Base-by-base conservation (phyloP, 2,797 vertebrate species). In the Pseudomugil tenellus region DNA sequence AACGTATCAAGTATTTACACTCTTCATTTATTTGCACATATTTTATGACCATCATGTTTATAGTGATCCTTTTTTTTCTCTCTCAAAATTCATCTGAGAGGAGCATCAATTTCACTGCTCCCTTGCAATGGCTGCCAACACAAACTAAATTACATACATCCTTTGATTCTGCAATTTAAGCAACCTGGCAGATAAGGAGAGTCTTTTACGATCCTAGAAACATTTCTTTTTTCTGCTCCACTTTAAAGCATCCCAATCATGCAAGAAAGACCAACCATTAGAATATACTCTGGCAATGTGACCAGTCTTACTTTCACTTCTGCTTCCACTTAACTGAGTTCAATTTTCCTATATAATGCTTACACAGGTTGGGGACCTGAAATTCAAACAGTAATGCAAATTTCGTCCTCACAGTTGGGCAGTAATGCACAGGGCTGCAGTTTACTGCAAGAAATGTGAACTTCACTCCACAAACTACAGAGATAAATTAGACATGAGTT, bases 131-230 rank as follows among this genome's bases (percentile, higher is more conserved):
- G 17, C 67, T 57, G 46, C 56, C 43, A 68, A 65, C 43, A 73
- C 49, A 17, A 70, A 67, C 58, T 71, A 60, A 43, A 43, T 80
- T 23, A 26, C 61, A 48, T 23, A 66, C 70, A 3, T 56, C 12
- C 14, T 32, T 62, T 74, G 72, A 63, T 59, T 79, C 57, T 81
- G 29, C n/a, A 48, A 26, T 74, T 58, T 66, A 51, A 67, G 63
- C 68, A 53, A 28, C 41, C 39, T 67, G 63, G 70, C 63, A 62
- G 72, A 68, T 81, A 39, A 71, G 63, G 79, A 56, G 58, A 58
- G 52, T 52, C 29, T 46, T 16, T 66, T 16, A 34, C 43, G 53
- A 31, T 63, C 60, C 56, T 56, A 9, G 39, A 55, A 53, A 34
- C 51, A 28, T 56, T 26, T 79, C 35, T 1, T 26, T 57, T 43